Conservation (phyloP, 2,113 vertebrate species). For the Phaethon lepturus region DNA sequence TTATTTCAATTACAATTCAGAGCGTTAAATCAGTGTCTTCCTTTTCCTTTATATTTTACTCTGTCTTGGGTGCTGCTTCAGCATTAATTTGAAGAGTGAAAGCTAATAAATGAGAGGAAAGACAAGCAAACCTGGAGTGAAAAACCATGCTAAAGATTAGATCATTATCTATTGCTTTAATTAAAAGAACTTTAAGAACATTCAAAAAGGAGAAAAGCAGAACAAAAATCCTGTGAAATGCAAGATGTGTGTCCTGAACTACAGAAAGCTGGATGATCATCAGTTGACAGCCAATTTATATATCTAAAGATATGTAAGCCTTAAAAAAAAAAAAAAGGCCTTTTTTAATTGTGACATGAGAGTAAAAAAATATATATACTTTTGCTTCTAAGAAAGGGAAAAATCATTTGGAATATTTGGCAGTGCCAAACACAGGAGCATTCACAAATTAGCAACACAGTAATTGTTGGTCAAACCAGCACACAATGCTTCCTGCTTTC, state of each 20-base stretch:
- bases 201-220: not conserved
- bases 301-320: not conserved
- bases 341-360: not conserved
- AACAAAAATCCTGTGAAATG: not conserved
- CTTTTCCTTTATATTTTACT: not conserved
- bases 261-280: not conserved
- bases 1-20: not conserved
- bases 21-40: not conserved
- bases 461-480: not conserved
- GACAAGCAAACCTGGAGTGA: not conserved
- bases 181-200: not conserved
- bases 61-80: not conserved
- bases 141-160: not conserved
- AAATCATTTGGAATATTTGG: not conserved
- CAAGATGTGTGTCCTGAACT: not conserved
- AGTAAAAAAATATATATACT: not conserved
- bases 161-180: not conserved
- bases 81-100: not conserved
- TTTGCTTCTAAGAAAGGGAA: not conserved
- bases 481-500: not conserved
- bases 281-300: not conserved
- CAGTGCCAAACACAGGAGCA: not conserved
- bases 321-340: not conserved
- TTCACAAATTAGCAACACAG: not conserved
- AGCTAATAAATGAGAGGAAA: not conserved